These are phyloP conservation scores for Ictalurus furcatus DNA, from an alignment of 2,113 vertebrate genomes.

Conservation along the genomic window DNA sequence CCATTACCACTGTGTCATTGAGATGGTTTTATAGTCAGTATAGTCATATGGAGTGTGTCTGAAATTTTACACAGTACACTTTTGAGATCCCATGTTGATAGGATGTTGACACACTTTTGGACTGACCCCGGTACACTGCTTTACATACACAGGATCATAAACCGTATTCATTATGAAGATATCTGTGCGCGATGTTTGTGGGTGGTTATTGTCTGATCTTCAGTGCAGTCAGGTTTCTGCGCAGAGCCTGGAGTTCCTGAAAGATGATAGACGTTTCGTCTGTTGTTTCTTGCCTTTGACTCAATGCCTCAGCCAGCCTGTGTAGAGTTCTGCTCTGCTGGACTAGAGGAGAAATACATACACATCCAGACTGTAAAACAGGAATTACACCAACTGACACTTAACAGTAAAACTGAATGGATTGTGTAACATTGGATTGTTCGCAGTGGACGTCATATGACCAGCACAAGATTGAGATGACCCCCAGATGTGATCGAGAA, in stretches of 20 bases:
- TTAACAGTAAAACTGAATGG: no score
- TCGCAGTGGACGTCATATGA: no score
- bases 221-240: constrained; percentile 28
- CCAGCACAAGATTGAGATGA: no score
- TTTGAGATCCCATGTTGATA: not conserved
- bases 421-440: no score
- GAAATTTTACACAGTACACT: not conserved
- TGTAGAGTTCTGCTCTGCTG: constrained; percentile 48
- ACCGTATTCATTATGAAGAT: not conserved
- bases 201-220: not conserved
- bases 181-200: not conserved
- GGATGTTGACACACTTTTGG: not conserved
- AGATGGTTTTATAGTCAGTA: not conserved
- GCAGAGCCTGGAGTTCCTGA: constrained; percentile 33
- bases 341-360: constrained; percentile 28
- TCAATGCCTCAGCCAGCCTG: constrained; percentile 39
- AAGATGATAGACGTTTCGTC: constrained; percentile 39
- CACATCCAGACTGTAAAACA: not conserved
- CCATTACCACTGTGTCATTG: not conserved
- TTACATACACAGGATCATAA: not conserved
- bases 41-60: not conserved
- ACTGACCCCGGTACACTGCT: not conserved
- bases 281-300: constrained; percentile 29
- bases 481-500: no score
- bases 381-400: not conserved